Base-by-base conservation (phyloP, 2,888 invertebrate genomes). In the Geophilus truncorum region DNA sequence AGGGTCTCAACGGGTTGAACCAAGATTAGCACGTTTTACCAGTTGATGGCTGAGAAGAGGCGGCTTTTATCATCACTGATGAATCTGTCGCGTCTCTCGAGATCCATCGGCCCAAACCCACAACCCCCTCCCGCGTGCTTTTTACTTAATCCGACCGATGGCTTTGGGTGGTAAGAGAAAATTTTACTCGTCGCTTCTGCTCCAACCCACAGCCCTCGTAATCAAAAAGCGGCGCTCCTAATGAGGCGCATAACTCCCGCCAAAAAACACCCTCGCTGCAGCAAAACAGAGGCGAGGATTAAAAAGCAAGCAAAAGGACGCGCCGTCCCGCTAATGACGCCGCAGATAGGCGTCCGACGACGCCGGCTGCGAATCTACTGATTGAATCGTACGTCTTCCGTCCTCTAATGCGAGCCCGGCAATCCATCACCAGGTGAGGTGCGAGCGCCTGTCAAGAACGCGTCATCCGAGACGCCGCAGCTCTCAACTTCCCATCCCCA, bases 11-110 rank as follows among this genome's bases (percentile, higher is more conserved):
- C 9, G 62, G 62, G 62, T 25, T 62, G 25, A 62, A 28, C 23
- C 15, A 12, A 9, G 62, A 62, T 62, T 62, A 62, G 62, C 62
- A 62, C 45, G 45, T 45, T 45, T 45, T 45, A 45, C 12, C 62
- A 23, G 62, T 23, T 62, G 62, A 62, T 62, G 62, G 62, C 3
- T 62, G 62, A 7, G 9, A 23, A 23, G 62, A 62, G 62, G 62
- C 28, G 25, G 62, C 62, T 62, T 62, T 62, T 62, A 62, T 62
- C 62, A 62, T 62, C 62, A 23, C 40, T 78, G 78, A 78, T 78
- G 78, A 78, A 78, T 78, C 34, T 78, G 78, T 78, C 78, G 45
- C 28, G 28, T 40, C 78, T 45, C 78, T 18, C 28, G 45, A 40
- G 78, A 40, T 40, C 40, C 78, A 78, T 78, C 40, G 78, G 36